These are phyloP conservation scores for Apis cerana DNA, from an alignment of 1,140 invertebrate species.

Conservation along the genomic window DNA sequence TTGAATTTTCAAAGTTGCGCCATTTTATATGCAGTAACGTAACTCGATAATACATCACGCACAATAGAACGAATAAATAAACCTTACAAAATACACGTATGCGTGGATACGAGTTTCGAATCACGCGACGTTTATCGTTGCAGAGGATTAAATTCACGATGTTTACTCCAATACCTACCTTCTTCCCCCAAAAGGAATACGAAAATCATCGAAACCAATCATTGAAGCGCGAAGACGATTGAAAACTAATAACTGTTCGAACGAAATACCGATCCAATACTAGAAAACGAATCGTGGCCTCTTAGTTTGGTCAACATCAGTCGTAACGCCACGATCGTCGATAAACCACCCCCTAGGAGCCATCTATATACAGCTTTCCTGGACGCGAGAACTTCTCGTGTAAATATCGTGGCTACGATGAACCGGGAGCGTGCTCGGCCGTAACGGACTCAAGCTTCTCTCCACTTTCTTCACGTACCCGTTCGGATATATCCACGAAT, in stretches of 20 bases:
- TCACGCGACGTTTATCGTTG: neutral
- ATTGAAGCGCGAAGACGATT: neutral
- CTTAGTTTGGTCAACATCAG: neutral
- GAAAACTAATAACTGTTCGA: neutral
- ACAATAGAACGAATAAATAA: no score
- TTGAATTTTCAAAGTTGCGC: no score
- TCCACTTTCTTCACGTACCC: conserved; percentile 62
- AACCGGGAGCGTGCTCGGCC: conserved; percentile 73
- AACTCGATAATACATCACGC: no score
- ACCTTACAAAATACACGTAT: no score
- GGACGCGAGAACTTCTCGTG: conserved; percentile 74
- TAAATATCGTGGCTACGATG: conserved; percentile 74
- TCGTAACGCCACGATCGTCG: neutral
- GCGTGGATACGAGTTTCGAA: no score
- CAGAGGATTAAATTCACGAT: neutral
- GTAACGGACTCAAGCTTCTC: conserved; percentile 57
- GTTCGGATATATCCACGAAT: conserved; percentile 68
- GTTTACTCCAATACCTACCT: neutral
- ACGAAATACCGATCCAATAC: neutral
- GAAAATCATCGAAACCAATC: no score
- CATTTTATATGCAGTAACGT: no score
- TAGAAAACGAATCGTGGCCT: neutral
- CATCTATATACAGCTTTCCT: conserved; percentile 77
- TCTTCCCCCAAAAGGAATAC: neutral
- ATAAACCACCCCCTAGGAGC: neutral